Conservation (phyloP, 2,113 vertebrate species). For the Pangasianodon gigas region DNA sequence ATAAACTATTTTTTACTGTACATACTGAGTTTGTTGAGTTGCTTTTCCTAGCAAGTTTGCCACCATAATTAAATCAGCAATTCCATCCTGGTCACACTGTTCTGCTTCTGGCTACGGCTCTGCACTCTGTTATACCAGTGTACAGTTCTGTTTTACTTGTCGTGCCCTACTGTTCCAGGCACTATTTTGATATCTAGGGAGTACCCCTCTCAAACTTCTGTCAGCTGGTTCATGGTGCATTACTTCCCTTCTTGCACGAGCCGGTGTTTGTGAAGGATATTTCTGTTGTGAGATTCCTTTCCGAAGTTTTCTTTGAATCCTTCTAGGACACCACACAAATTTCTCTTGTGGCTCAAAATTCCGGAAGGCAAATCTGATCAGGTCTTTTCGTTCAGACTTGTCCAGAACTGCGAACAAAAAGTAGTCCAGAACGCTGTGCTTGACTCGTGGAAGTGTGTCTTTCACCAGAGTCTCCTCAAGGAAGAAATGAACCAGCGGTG, state of each 20-base stretch:
- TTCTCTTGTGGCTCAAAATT: slow-evolving; percentile 16
- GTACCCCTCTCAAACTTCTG: neutral
- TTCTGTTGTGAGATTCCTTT: too few species aligned
- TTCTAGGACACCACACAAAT: slow-evolving; percentile 86
- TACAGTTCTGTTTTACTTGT: neutral
- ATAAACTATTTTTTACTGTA: neutral
- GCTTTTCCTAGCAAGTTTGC: neutral
- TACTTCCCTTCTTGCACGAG: neutral
- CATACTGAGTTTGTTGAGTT: neutral
- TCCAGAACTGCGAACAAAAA: slow-evolving; percentile 85
- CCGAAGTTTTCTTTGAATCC: slow-evolving; percentile 60
- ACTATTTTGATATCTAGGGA: neutral
- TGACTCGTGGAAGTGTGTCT: slow-evolving; percentile 68
- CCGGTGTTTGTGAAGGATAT: too few species aligned
- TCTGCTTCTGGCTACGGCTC: neutral
- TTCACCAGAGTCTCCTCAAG: slow-evolving; percentile 80
- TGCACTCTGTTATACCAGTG: neutral
- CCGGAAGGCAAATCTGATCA: slow-evolving; percentile 69
- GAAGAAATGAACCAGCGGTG: slow-evolving; percentile 86
- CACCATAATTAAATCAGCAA: neutral
- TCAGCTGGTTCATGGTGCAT: neutral
- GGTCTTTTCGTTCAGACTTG: slow-evolving; percentile 68
- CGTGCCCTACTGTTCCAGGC: neutral
- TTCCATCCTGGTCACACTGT: neutral
- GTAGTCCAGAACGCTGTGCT: slow-evolving; percentile 86